These are phyloP conservation scores for Fragum fragum DNA, from an alignment of 2,888 invertebrate genomes.

Conservation along the genomic window DNA sequence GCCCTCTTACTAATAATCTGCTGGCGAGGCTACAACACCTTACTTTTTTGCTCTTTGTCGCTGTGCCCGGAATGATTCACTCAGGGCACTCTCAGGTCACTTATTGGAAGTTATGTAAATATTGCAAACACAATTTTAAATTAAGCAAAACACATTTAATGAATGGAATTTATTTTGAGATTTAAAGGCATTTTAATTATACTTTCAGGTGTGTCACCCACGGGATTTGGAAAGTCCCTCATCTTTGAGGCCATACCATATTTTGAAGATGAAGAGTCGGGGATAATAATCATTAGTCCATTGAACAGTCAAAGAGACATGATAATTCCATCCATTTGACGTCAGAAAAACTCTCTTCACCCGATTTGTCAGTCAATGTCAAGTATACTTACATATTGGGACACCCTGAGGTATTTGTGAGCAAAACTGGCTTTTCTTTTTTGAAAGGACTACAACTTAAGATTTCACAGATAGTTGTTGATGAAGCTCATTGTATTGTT, in stretches of 20 bases:
- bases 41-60: no score
- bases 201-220: background rate
- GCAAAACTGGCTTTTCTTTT: background rate
- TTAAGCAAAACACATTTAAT: no score
- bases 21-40: no score
- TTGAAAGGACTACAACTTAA: background rate
- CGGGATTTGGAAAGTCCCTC: background rate
- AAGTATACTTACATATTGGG: background rate
- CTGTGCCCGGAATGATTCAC: no score
- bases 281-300: background rate
- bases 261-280: background rate
- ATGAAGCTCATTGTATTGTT: slow-evolving; percentile 4
- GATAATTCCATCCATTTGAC: background rate
- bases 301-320: background rate
- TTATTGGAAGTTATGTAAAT: no score
- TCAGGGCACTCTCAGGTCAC: no score
- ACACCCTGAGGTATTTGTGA: background rate
- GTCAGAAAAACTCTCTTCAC: background rate
- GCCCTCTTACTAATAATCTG: no score
- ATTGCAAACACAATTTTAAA: no score
- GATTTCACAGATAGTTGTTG: background rate
- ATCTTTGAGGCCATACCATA: background rate
- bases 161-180: no score
- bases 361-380: background rate
- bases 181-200: background rate